Base-by-base conservation (phyloP, 2,888 invertebrate species). In the Netelia inedita region DNA sequence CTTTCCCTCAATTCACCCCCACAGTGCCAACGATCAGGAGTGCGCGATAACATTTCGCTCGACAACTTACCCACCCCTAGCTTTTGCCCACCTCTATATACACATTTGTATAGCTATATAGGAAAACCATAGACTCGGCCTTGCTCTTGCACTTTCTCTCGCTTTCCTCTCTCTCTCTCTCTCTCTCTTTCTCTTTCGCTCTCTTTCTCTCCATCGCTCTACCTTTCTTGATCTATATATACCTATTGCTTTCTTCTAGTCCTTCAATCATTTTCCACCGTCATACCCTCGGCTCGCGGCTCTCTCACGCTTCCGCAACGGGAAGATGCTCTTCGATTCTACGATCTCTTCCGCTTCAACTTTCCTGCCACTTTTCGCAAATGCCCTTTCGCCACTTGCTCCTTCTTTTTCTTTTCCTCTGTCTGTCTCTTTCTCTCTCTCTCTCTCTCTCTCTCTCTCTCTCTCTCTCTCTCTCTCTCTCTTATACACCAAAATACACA, bases 11-110 rank as follows among this genome's bases (percentile, higher is more conserved):
- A 89, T 90, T 90, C 91, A 90, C 87, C 90, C 90, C 89, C 55
- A 71, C 75, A 46, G 75, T 88, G 87, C 89, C 91, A 88, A 91
- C 91, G 92, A 93, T 92, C 90, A 90, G 89, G 86, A 88, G 90
- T 90, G 84, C 53, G 89, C 92, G 92, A 93, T 93, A 93, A 92
- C 91, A 92, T 92, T 92, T 92, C 91, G 91, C 92, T 90, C 91
- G 90, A 92, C 93, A 91, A 92, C 91, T 92, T 92, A 90, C 90
- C 92, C 91, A 91, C 91, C 92, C 92, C 88, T 89, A 90, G 87
- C 87, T 88, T 90, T 89, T 90, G 61, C 53, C 59, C 41, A 43
- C 76, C 14, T 53, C 2, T 68, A 68, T 59, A 79, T 73, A 73
- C 19, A 73, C 41, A 41, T 57, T 75, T 57, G 63, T 68, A 50